Evolutionary conservation across 2,888 invertebrate species (phyloP).

Genomic region (Dichetophora obliterata): DNA sequence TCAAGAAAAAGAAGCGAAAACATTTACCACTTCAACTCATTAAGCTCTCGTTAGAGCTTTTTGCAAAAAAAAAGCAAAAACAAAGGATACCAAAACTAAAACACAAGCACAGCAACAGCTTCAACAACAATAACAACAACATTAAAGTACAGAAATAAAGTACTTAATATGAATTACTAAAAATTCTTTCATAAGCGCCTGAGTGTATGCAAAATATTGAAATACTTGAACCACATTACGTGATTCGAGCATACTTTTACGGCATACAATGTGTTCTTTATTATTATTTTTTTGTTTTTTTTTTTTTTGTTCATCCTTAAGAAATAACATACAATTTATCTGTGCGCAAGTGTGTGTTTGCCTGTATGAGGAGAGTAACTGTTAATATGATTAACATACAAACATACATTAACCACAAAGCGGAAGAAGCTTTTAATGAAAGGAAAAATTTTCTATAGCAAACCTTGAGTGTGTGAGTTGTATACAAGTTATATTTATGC

Average conservation of each 20-base stretch:
- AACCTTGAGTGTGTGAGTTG: too few relatives aligned
- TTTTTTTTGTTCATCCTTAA: neutral
- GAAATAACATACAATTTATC: neutral
- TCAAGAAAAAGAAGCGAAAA: too few relatives aligned
- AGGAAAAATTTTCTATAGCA: too few relatives aligned
- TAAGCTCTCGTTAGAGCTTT: too few relatives aligned
- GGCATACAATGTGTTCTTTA: neutral
- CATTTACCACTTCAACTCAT: too few relatives aligned
- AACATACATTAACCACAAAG: neutral
- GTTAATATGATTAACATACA: conserved; percentile 29
- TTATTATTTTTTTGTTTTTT: neutral
- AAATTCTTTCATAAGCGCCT: conserved; percentile 27
- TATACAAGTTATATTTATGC: too few relatives aligned
- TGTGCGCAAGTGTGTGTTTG: neutral
- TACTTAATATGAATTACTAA: conserved; percentile 33
- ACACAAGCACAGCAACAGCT: too few relatives aligned
- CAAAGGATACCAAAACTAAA: too few relatives aligned
- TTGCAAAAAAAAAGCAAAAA: too few relatives aligned
- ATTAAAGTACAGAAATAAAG: neutral
- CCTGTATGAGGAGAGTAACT: neutral
- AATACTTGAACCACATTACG: conserved; percentile 39
- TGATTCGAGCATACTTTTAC: conserved; percentile 22
- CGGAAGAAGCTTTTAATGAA: too few relatives aligned
- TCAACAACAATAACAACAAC: too few relatives aligned
- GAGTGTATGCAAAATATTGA: conserved; percentile 39